Evolutionary conservation across 2,797 vertebrate genomes (phyloP), one percentile per base, ranked within the genome.

Genomic region (Setipinna tenuifilis): DNA sequence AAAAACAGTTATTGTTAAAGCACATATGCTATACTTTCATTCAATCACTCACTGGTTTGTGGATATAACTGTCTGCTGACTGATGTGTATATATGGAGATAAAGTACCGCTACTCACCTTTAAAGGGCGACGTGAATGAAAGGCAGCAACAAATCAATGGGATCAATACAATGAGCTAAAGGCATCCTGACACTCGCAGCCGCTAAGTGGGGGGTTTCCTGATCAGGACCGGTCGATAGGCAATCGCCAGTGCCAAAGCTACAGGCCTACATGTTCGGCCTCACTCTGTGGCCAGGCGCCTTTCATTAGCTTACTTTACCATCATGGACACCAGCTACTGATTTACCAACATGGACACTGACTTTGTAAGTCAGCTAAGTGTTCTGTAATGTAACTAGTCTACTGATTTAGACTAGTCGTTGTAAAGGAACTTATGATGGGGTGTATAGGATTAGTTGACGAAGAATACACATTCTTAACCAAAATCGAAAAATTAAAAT

Each of bases 91-190:
- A 85, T 84, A 87, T 89, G 87, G 83, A 90, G 88, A 90, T 91
- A 87, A 88, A 91, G 85, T 86, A 85, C n/a, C n/a, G n/a, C n/a
- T n/a, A n/a, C 87, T 89, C 88, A 89, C 89, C 90, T 90, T 90
- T 86, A 17, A 87, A 84, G 85, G 85, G 88, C 83, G 87, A 87
- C 88, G 87, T 88, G 87, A 89, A 88, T 86, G 87, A 88, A 89
- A 91, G 88, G 85, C 85, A 83, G 87, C 88, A 85, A 90, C 89
- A 90, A 89, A 91, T 89, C 89, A 91, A 90, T 88, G 86, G 82
- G 88, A 89, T 91, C 90, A 89, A 90, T 91, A 88, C 85, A 88
- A 88, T 89, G 89, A 88, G 86, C 89, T 91, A 90, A 90, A 80
- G 35, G 71, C 71, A 41, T 11, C 6, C 5, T 78, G 71, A 78